These are phyloP conservation scores for Andinoacara biseriatus DNA, from an alignment of 2,113 vertebrate species.

Conservation along the genomic window DNA sequence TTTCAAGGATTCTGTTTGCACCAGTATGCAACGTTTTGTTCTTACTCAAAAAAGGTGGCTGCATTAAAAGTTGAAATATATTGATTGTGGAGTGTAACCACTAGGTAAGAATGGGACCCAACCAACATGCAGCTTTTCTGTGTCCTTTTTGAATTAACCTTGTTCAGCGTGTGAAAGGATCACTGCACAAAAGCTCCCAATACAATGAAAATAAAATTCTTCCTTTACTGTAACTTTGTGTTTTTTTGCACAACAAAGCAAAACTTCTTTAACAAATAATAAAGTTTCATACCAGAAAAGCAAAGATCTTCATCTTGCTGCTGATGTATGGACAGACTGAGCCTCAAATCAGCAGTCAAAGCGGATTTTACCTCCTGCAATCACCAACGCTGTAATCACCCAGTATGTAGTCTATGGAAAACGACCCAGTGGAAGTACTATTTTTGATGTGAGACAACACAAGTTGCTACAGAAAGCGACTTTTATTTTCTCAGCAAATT, in stretches of 20 bases:
- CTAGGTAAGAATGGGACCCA: conserved; percentile 12
- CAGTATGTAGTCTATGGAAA: not conserved
- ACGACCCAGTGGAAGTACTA: not conserved
- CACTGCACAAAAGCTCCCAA: not conserved
- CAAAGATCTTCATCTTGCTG: not conserved
- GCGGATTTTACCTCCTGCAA: too few relatives aligned
- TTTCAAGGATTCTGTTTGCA: conserved; percentile 40
- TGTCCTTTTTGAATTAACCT: conserved; percentile 6
- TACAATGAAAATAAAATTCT: not conserved
- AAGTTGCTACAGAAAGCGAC: conserved; percentile 6
- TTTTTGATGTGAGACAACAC: conserved; percentile 11
- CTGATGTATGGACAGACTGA: not conserved
- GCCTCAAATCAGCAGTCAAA: not conserved
- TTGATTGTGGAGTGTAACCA: conserved; percentile 6
- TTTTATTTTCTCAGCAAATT: conserved; percentile 33
- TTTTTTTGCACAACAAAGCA: not conserved
- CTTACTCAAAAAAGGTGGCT: conserved; percentile 3
- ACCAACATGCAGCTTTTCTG: conserved; percentile 3
- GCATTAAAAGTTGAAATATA: not conserved
- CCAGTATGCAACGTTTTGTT: not conserved
- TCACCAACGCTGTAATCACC: not conserved
- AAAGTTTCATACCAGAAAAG: not conserved
- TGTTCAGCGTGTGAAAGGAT: not conserved
- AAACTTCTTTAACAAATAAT: not conserved
- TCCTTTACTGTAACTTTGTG: not conserved